These are phyloP conservation scores for Sarcophaga caerulescens DNA, from an alignment of 2,888 invertebrate genomes.

Conservation along the genomic window DNA sequence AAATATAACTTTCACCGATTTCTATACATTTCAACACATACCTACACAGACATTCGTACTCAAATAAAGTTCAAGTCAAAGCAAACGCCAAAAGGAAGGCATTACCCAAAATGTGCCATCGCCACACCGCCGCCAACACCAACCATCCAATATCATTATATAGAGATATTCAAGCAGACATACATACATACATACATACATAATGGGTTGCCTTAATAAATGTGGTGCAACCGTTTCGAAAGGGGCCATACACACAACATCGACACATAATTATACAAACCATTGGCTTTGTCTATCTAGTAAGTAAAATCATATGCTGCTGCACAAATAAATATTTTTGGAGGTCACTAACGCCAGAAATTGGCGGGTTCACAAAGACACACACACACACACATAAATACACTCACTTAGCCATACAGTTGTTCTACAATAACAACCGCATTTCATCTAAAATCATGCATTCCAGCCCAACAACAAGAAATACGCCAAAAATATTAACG, in stretches of 20 bases:
- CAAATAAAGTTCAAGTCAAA: constrained; percentile 23
- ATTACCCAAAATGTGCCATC: neutral
- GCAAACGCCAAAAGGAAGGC: constrained; percentile 65
- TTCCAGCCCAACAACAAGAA: constrained; percentile 19
- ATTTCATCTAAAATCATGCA: neutral
- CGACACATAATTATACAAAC: neutral
- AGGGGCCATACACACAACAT: constrained; percentile 23
- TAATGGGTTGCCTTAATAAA: constrained; percentile 45
- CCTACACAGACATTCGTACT: constrained; percentile 7
- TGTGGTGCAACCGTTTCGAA: constrained; percentile 26
- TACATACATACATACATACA: constrained; percentile 14
- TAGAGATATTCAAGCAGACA: constrained; percentile 3
- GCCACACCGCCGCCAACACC: neutral
- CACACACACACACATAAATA: constrained; percentile 10
- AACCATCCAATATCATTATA: constrained; percentile 33
- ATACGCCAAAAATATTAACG: neutral
- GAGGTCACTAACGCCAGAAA: constrained; percentile 67
- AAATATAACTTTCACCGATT: constrained; percentile 45
- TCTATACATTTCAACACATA: neutral
- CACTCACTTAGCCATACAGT: neutral
- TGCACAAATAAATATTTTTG: constrained; percentile 50
- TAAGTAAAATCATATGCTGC: neutral
- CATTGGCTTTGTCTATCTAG: neutral
- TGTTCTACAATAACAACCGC: too few species aligned
- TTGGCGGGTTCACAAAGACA: constrained; percentile 55